phyloP scores from a whole-genome alignment of 2,797 vertebrate species.

The Sylvia borin region DNA sequence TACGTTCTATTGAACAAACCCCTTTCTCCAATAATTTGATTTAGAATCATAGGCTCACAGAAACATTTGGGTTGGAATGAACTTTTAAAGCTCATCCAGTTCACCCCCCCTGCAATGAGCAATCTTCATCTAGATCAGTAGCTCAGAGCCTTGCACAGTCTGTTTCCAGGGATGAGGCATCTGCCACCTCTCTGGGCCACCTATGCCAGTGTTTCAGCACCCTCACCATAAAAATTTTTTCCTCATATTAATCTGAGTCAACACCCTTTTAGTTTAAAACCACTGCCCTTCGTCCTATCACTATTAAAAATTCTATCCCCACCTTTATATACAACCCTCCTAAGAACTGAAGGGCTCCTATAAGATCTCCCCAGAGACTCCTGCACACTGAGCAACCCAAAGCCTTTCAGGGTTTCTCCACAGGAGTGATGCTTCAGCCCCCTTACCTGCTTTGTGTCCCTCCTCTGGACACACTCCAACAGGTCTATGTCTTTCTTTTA shows the following conservation, averaged over 20 bases:
- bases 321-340: neutral
- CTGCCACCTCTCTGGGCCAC: neutral
- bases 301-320: neutral
- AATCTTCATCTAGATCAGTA: too few relatives aligned
- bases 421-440: neutral
- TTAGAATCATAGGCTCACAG: neutral
- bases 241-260: neutral
- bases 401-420: neutral
- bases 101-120: too few relatives aligned
- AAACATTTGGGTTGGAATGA: neutral
- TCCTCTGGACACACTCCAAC: neutral
- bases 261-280: neutral
- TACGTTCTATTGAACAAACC: neutral
- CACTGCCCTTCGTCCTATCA: neutral
- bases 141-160: neutral
- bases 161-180: neutral
- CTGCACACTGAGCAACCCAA: neutral
- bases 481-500: neutral
- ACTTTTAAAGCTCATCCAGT: neutral
- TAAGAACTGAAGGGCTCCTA: neutral
- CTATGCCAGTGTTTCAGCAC: neutral
- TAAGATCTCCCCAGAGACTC: neutral
- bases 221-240: neutral
- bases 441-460: neutral
- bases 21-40: neutral